Conservation (phyloP, 2,113 vertebrate species). For the Polypterus bichir region DNA sequence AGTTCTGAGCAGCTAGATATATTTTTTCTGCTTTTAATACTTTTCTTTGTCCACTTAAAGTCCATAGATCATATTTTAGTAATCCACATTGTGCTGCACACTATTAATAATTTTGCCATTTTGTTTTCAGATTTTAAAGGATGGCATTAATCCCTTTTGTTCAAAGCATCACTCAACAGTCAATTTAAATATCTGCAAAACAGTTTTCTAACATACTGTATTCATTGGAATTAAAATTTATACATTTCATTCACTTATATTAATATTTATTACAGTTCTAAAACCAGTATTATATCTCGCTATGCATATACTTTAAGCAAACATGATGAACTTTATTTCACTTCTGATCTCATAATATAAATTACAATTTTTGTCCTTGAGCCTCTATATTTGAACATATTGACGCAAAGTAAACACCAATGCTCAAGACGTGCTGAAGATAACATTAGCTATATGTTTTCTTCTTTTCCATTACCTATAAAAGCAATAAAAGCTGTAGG, state of each 20-base stretch:
- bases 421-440: too few species aligned
- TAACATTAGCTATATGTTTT: too few species aligned
- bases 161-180: conserved; percentile 1
- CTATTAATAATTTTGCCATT: conserved; percentile 5
- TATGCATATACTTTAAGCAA: too few species aligned
- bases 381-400: too few species aligned
- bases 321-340: too few species aligned
- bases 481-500: too few species aligned
- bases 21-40: not conserved
- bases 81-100: not conserved
- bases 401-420: too few species aligned
- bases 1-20: conserved; percentile 20
- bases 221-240: conserved; percentile 9
- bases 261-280: too few species aligned
- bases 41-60: conserved; percentile 15
- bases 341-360: too few species aligned
- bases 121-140: conserved; percentile 1
- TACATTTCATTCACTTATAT: not conserved
- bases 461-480: too few species aligned
- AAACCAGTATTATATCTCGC: too few species aligned
- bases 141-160: conserved; percentile 7
- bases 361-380: too few species aligned
- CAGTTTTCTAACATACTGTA: not conserved
- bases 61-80: conserved; percentile 2
- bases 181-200: conserved; percentile 1